These are phyloP conservation scores for Scaeva pyrastri DNA, from an alignment of 2,888 invertebrate genomes.

Conservation along the genomic window DNA sequence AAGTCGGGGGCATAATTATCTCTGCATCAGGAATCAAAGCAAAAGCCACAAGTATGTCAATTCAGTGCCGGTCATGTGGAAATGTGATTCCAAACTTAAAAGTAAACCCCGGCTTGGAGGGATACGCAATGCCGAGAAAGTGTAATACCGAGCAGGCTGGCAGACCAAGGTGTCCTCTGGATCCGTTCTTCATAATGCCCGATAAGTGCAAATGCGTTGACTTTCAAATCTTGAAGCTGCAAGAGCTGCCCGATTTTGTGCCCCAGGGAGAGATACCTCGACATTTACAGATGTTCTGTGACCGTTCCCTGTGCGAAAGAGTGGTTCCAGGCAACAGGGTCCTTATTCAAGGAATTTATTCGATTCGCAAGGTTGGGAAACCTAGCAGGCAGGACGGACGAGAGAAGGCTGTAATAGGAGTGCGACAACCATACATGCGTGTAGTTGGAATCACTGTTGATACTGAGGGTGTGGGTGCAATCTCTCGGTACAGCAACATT, in stretches of 20 bases:
- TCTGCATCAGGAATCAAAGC: conserved; percentile 97
- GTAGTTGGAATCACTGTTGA: conserved; percentile 96
- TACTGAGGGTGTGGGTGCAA: conserved; percentile 89
- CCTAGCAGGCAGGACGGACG: conserved; percentile 88
- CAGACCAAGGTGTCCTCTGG: conserved; percentile 95
- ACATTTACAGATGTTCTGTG: conserved; percentile 97
- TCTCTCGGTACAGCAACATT: conserved; percentile 85
- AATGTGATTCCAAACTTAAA: conserved; percentile 94
- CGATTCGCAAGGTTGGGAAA: conserved; percentile 93
- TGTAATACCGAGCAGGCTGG: conserved; percentile 98
- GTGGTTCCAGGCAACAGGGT: conserved; percentile 98
- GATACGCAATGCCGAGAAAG: conserved; percentile 96
- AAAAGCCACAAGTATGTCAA: conserved; percentile 97
- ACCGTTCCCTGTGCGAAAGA: conserved; percentile 95
- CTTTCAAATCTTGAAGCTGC: conserved; percentile 98
- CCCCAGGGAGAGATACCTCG: conserved; percentile 98
- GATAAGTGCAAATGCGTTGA: conserved; percentile 99
- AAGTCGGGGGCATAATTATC: conserved; percentile 97
- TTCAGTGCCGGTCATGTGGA: conserved; percentile 97
- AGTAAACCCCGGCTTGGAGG: conserved; percentile 97
- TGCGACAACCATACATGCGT: conserved; percentile 96
- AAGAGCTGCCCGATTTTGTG: conserved; percentile 97
- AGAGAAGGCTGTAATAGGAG: conserved; percentile 94
- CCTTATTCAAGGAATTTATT: conserved; percentile 96
- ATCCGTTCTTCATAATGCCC: conserved; percentile 99